These are phyloP conservation scores for Stercorarius parasiticus DNA, from an alignment of 2,113 vertebrate genomes.

Conservation along the genomic window DNA sequence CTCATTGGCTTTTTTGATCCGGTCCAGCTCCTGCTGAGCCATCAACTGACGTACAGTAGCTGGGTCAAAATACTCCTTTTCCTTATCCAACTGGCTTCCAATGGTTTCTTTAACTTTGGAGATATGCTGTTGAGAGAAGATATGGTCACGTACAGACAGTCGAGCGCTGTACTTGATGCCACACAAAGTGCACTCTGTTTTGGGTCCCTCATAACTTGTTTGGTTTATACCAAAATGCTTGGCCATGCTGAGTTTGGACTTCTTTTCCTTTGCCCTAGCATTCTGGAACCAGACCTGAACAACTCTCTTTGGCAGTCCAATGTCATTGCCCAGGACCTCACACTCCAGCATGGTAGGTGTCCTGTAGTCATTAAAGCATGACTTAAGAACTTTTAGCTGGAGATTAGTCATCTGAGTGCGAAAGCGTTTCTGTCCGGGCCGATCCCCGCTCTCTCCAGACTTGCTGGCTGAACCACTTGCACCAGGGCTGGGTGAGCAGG, in stretches of 20 bases:
- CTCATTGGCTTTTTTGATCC: conserved; percentile 99
- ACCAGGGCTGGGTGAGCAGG: conserved; percentile 94
- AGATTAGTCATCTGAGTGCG: conserved; percentile 99
- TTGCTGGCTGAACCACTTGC: conserved; percentile 87
- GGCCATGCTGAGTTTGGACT: conserved; percentile 98
- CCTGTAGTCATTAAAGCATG: conserved; percentile 98
- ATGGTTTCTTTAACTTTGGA: conserved; percentile 99
- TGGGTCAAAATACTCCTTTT: conserved; percentile 99
- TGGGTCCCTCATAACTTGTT: conserved; percentile 96
- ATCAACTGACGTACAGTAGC: conserved; percentile 98
- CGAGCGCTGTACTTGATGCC: conserved; percentile 98
- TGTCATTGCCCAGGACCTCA: conserved; percentile 98
- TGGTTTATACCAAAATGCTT: conserved; percentile 99
- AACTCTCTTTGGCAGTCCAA: conserved; percentile 99
- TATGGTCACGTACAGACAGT: conserved; percentile 97
- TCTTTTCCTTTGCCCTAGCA: conserved; percentile 98
- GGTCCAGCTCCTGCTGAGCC: conserved; percentile 99
- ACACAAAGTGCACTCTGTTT: conserved; percentile 99
- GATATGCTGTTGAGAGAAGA: conserved; percentile 99
- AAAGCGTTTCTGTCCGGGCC: conserved; percentile 97
- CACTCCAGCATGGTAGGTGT: conserved; percentile 99
- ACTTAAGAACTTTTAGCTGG: conserved; percentile 97
- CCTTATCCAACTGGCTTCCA: conserved; percentile 97
- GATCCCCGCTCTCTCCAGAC: conserved; percentile 90
- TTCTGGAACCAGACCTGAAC: conserved; percentile 99